phyloP scores from a whole-genome alignment of 2,888 invertebrate species.

The Ptilodon capucinus region DNA sequence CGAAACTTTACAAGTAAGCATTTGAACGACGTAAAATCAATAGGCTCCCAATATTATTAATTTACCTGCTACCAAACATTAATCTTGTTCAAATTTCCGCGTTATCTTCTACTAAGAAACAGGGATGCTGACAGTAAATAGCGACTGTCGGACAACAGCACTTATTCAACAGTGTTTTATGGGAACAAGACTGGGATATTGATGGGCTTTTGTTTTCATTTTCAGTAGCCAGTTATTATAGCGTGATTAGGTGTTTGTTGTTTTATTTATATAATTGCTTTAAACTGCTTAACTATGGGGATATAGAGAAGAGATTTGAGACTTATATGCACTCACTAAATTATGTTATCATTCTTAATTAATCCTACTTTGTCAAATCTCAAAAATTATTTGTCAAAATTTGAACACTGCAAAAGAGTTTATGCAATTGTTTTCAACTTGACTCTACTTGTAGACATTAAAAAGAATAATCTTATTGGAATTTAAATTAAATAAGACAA shows the following conservation, averaged over 20 bases:
- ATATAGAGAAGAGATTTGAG: too few species aligned
- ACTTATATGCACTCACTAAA: too few species aligned
- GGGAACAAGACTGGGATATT: not conserved
- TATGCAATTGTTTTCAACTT: not conserved
- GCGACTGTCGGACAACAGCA: constrained; percentile 12
- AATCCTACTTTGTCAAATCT: too few species aligned
- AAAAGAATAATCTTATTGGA: not conserved
- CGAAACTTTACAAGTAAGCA: constrained; percentile 29
- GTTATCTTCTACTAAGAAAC: constrained; percentile 21
- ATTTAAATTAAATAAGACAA: not conserved
- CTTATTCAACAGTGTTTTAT: constrained; percentile 5
- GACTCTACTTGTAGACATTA: too few species aligned
- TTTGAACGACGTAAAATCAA: constrained; percentile 30
- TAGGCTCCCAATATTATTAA: constrained; percentile 37
- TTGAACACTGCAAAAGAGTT: too few species aligned
- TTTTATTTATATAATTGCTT: too few species aligned
- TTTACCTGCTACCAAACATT: constrained; percentile 36
- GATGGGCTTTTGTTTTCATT: not conserved
- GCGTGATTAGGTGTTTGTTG: too few species aligned
- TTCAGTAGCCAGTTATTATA: not conserved
- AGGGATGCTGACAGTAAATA: constrained; percentile 16
- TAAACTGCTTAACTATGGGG: too few species aligned
- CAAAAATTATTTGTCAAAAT: too few species aligned
- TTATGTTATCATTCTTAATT: too few species aligned
- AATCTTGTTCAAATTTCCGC: constrained; percentile 37